Percentiles rank a stretch among this genome's conserved stretches.
phyloP scores from a whole-genome alignment of 2,797 vertebrate genomes.

The Triplophysa yarkandensis region DNA sequence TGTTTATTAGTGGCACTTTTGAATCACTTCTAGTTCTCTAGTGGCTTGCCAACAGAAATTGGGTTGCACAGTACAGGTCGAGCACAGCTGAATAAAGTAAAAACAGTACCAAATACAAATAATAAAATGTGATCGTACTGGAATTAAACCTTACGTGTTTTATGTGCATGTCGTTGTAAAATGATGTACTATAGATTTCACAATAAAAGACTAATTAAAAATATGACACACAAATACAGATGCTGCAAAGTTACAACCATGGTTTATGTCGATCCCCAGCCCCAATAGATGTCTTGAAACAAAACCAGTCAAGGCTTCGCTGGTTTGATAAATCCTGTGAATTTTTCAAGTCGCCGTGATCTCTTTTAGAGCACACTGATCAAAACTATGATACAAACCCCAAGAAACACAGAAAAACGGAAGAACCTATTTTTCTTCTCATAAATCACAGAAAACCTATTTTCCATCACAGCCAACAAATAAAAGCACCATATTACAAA shows the following conservation, averaged over 20 bases:
- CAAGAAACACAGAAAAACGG: constrained; percentile 27
- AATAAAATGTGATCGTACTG: too few relatives aligned
- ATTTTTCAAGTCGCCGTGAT: not conserved
- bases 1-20: not conserved
- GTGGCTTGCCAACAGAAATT: not conserved
- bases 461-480: constrained; percentile 39
- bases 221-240: not conserved
- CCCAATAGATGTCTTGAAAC: not conserved
- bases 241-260: not conserved
- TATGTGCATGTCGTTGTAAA: too few relatives aligned
- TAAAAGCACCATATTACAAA: constrained; percentile 33
- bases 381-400: constrained; percentile 24
- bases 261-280: too few relatives aligned
- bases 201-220: too few relatives aligned
- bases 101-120: not conserved
- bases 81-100: not conserved
- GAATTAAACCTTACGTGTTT: too few relatives aligned
- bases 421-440: constrained; percentile 8
- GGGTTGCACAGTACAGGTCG: not conserved
- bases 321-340: constrained; percentile 10
- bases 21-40: not conserved
- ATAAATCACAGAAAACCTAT: constrained; percentile 36
- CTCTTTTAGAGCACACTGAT: constrained; percentile 28
- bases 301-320: too few relatives aligned
- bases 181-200: too few relatives aligned